phyloP scores from a whole-genome alignment of 2,113 vertebrate genomes.

The Orycteropus afer region DNA sequence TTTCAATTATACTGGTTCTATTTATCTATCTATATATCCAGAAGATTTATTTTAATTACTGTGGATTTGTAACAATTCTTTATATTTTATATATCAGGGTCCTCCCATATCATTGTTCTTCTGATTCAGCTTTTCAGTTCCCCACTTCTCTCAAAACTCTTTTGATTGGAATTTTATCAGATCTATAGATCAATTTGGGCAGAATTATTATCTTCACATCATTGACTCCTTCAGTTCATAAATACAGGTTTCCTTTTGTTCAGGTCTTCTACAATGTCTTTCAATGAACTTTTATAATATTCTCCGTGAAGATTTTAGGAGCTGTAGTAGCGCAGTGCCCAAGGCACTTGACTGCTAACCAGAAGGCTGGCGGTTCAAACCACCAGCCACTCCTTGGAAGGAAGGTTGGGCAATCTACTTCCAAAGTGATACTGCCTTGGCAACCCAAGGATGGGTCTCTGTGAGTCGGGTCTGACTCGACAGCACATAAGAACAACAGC shows the following conservation, averaged over 20 bases:
- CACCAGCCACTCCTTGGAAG: too few relatives aligned
- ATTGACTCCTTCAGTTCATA: neutral
- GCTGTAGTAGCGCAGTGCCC: too few relatives aligned
- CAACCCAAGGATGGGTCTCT: too few relatives aligned
- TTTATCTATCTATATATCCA: too few relatives aligned
- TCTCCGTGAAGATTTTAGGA: too few relatives aligned
- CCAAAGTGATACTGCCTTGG: too few relatives aligned
- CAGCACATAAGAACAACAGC: too few relatives aligned
- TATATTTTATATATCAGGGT: neutral
- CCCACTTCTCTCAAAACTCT: neutral
- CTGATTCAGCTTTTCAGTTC: neutral
- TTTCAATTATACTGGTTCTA: neutral
- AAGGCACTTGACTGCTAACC: too few relatives aligned
- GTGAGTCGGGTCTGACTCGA: too few relatives aligned
- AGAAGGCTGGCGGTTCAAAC: too few relatives aligned
- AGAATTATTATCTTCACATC: neutral
- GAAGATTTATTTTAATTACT: conserved; percentile 4
- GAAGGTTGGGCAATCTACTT: too few relatives aligned
- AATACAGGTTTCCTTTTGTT: neutral
- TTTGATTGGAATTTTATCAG: neutral
- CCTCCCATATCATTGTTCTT: neutral
- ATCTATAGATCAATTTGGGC: too few relatives aligned
- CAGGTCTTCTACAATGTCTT: neutral
- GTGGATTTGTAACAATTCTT: neutral
- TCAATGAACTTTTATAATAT: neutral